Conservation (phyloP, 2,797 vertebrate genomes). For the Gadopsis marmoratus region DNA sequence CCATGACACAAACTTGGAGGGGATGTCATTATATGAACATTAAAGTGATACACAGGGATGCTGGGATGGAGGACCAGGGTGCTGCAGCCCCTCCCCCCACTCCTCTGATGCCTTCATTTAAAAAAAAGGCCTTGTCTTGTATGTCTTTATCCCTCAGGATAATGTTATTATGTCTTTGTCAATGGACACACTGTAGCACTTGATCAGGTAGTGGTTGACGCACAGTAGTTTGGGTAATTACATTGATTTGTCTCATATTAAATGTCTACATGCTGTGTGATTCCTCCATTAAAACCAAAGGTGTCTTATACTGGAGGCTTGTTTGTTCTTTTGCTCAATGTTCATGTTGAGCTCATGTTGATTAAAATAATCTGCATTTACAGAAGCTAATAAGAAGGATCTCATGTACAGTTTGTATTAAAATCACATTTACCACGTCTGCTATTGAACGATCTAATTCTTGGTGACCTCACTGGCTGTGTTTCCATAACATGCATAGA, state of each 20-base stretch:
- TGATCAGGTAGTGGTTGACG: slow-evolving; percentile 21
- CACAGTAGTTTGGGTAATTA: slow-evolving; percentile 3
- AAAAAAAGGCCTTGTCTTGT: slow-evolving; percentile 61
- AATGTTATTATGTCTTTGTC: slow-evolving; percentile 46
- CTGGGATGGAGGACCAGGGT: slow-evolving; percentile 76
- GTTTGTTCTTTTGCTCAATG: not conserved
- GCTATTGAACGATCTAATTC: not conserved
- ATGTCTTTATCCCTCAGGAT: slow-evolving; percentile 60
- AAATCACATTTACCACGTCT: not conserved
- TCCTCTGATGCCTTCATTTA: slow-evolving; percentile 71
- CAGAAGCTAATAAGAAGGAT: not conserved
- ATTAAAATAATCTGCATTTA: not conserved
- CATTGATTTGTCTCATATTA: slow-evolving; percentile 15
- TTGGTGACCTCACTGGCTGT: not conserved
- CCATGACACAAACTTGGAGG: slow-evolving; percentile 89
- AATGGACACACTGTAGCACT: slow-evolving; percentile 27
- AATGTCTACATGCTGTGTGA: slow-evolving; percentile 5
- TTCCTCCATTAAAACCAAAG: not conserved
- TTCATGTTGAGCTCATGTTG: slow-evolving; percentile 4
- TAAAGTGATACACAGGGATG: slow-evolving; percentile 88
- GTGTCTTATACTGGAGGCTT: not conserved
- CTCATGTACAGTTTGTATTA: not conserved
- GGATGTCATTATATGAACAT: slow-evolving; percentile 91
- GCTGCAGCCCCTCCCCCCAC: slow-evolving; percentile 52
- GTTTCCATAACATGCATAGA: not conserved